Evolutionary conservation across 53 echinoderm and acorn worm species (phyloP).

Genomic region (Glandiceps talaboti): DNA sequence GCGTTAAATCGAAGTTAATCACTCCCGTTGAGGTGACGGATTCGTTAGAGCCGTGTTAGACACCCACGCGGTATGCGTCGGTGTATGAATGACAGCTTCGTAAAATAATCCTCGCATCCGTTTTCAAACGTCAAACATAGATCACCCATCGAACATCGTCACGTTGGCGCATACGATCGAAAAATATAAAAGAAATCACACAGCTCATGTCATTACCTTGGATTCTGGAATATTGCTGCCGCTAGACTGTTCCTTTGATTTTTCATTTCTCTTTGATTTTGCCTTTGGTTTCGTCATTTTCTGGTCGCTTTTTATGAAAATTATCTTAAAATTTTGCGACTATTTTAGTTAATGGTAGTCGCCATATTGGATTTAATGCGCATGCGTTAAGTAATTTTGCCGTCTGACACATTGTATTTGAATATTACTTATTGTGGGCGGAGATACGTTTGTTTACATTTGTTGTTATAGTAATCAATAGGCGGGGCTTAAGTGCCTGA

Average conservation of each 20-base stretch:
- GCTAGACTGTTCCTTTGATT: constrained; percentile 32
- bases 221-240: constrained; percentile 28
- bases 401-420: neutral
- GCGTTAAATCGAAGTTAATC: too few species aligned
- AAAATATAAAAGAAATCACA: too few species aligned
- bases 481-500: neutral
- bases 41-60: too few species aligned
- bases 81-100: too few species aligned
- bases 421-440: neutral
- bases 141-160: too few species aligned
- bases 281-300: constrained; percentile 76
- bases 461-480: neutral
- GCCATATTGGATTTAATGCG: neutral
- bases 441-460: neutral
- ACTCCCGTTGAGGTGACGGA: too few species aligned
- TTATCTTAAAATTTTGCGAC: neutral
- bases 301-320: neutral
- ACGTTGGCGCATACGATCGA: too few species aligned
- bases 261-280: constrained; percentile 70
- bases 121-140: too few species aligned
- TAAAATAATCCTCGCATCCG: too few species aligned
- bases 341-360: neutral
- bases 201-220: constrained; percentile 35
- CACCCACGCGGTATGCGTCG: too few species aligned
- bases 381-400: neutral